Evolutionary conservation across 2,113 vertebrate species (phyloP), one percentile per base, ranked within the genome.

Genomic region (Lonchura striata): DNA sequence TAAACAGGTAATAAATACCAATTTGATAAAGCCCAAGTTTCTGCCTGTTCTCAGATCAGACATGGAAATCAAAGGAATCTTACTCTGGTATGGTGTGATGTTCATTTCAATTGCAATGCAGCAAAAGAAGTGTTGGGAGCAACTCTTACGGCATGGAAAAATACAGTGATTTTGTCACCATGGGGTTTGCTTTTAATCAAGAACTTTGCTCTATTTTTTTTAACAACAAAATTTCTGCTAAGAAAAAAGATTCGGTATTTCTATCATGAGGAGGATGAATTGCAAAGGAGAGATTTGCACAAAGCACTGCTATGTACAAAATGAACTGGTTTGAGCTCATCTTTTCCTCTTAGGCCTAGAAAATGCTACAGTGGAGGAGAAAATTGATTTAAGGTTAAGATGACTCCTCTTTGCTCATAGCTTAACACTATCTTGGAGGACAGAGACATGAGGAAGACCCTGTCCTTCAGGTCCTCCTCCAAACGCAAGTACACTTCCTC

Each of bases 31-130:
- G 22, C 7, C 33, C 30, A 83, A 81, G 64, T 63, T 96, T 94
- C 46, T 71, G 60, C 20, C 47, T 42, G 3, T 81, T 92, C 69
- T 87, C 65, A 93, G 68, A 65, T 30, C 20, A 59, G 53, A 64
- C 41, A 41, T 8, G 7, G 25, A 75, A 75, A 78, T 54, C 25
- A 56, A 69, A 82, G 37, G 80, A 68, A 60, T n/a, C 30, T 71
- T 72, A 39, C 19, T 44, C 52, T 35, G 31, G 35, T 35, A 11
- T 13, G 22, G 53, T 0, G 0, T 22, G 47, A 65, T 37, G 28
- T 35, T 65, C 31, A 50, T 15, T 95, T 22, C 27, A 75, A 86
- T 60, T 24, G 53, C 50, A 85, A 5, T 37, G 44, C 42, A 82
- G 50, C 50, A 91, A 53, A 7, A 21, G 15, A 66, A 68, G 11